Evolutionary conservation across 1,140 invertebrate species (phyloP), one percentile per base, ranked within the genome.

Genomic region (Lordiphosa collinella): DNA sequence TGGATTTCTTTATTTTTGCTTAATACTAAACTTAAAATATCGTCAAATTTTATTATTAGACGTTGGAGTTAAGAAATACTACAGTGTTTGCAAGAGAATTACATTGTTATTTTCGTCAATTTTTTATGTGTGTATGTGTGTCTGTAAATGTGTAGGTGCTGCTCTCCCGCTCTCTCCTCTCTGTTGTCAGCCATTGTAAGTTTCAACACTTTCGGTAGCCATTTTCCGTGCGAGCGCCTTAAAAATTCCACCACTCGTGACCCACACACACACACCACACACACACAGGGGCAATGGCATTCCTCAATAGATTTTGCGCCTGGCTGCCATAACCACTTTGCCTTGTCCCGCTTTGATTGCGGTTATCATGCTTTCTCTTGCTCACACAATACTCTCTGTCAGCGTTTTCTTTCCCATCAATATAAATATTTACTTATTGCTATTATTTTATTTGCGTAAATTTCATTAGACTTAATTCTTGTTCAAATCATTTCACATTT

Each of bases 141-240:
- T n/a, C n/a, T n/a, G n/a, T n/a, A n/a, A n/a, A n/a, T n/a, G n/a
- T 22, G 25, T 29, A 29, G 25, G 25, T 14, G 11, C 16, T 10
- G 12, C 35, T 11, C 40, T 31, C 32, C 36, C 25, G 25, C 25
- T 66, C 52, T 54, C 32, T 11, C 34, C 47, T 34, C 36, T 40
- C 51, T 44, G 18, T 50, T 50, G 35, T 54, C 58, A 49, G 71
- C 66, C 54, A 61, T 63, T 48, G 36, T 57, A 50, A 54, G 59
- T 64, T 55, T 85, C 54, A 86, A 86, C 71, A 86, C 80, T 80
- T 86, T 86, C 59, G 72, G 75, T 75, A 44, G 82, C 82, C 82
- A 86, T 86, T 86, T 86, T 86, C 69, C 71, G 53, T 46, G 43
- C 32, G 36, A 46, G 52, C 52, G 58, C 44, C 63, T 64, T 84